Evolutionary conservation across 2,113 vertebrate genomes (phyloP).

Genomic region (Onychostoma macrolepis): DNA sequence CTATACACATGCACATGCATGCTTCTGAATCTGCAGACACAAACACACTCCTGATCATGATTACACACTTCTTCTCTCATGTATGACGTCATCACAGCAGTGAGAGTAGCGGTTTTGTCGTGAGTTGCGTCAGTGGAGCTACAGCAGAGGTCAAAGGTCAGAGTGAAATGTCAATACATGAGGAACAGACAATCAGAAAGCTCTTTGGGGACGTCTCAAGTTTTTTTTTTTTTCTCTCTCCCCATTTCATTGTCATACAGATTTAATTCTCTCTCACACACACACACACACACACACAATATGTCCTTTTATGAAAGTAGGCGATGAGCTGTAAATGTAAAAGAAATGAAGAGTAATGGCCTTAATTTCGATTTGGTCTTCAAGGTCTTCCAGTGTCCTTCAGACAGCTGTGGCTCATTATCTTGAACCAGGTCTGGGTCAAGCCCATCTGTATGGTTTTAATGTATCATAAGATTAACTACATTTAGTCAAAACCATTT

Average conservation of each 20-base stretch:
- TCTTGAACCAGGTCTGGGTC: constrained; percentile 8
- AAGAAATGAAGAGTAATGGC: constrained; percentile 56
- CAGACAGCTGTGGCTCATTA: constrained; percentile 40
- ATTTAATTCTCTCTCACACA: neutral
- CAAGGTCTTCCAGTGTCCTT: constrained; percentile 53
- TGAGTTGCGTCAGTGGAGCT: neutral
- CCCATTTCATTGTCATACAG: neutral
- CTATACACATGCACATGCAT: neutral
- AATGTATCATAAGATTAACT: constrained; percentile 21
- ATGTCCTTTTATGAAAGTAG: constrained; percentile 46
- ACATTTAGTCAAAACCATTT: neutral
- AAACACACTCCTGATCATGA: neutral
- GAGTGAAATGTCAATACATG: neutral
- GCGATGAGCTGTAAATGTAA: constrained; percentile 15
- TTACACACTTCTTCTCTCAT: constrained; percentile 11
- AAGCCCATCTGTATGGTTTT: neutral
- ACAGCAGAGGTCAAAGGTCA: neutral
- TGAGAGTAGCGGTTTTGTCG: neutral
- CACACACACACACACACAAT: constrained; percentile 18
- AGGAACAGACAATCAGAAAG: neutral
- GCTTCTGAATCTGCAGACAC: neutral
- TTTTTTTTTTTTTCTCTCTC: neutral
- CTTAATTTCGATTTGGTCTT: constrained; percentile 49
- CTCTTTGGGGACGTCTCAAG: neutral
- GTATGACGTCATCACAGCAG: neutral